phyloP scores from a whole-genome alignment of 2,113 vertebrate species.

The Boleophthalmus pectinirostris region DNA sequence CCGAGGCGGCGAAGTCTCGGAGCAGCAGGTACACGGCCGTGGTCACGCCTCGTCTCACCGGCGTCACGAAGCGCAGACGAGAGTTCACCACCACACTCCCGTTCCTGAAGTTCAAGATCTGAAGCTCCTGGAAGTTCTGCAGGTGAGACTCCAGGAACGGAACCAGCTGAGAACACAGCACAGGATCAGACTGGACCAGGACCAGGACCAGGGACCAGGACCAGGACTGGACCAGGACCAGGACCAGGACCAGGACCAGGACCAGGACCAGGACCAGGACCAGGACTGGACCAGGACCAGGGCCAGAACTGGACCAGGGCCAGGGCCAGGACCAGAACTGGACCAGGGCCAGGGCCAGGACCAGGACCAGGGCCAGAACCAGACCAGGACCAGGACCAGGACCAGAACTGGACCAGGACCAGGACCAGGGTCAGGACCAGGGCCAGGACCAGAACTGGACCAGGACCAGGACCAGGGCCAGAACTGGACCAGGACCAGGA shows the following conservation, averaged over 20 bases:
- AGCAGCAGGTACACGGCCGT: conserved; percentile 89
- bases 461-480: no score
- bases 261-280: not conserved
- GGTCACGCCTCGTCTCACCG: conserved; percentile 84
- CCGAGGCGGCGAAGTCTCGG: conserved; percentile 93
- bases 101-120: conserved; percentile 97
- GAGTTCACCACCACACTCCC: conserved; percentile 97
- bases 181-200: not conserved
- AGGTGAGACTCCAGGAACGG: conserved; percentile 95
- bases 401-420: no score
- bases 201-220: not conserved
- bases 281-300: no score
- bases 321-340: not conserved
- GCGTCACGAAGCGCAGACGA: conserved; percentile 88
- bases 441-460: not conserved
- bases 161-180: conserved; percentile 79
- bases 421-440: not conserved
- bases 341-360: not conserved
- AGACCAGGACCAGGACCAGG: not conserved
- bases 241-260: no score
- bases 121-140: conserved; percentile 90
- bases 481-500: no score
- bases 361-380: no score
- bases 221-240: not conserved
- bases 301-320: no score